Evolutionary conservation across 2,113 vertebrate genomes (phyloP), one percentile per base, ranked within the genome.

Genomic region (Corythaixoides concolor): DNA sequence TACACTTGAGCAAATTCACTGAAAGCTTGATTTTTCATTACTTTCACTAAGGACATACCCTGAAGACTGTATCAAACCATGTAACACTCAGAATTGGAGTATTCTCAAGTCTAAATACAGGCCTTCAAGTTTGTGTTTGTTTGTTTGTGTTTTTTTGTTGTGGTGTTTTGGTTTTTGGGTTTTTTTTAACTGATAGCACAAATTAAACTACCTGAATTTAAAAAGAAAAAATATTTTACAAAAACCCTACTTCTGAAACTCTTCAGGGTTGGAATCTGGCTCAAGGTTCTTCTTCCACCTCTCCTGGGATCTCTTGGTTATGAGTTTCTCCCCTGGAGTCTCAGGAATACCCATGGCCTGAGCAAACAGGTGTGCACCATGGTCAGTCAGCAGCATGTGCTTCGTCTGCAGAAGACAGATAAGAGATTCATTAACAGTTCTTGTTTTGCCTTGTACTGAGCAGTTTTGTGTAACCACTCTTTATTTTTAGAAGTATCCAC

Each of bases 321-420:
- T 93, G 78, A 99, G 98, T 53, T 98, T 98, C 95, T 99, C 98
- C 20, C 73, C 97, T 16, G 98, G 97, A 60, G 98, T 97, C 91
- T 98, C 97, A 20, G 98, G 98, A 83, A 99, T 43, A 47, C 98
- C 98, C 99, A 99, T 98, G 59, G 97, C 92, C 58, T 87, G 98
- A 81, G 99, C 99, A 87, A 99, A 99, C 18, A 97, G 87, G 13
- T 72, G 96, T 37, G 99, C 99, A 4, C 99, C 99, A 43, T 95
- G 97, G 66, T 98, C 98, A 35, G 99, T 99, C 92, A 99, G 98
- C 94, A 98, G 98, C 89, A 97, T 93, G 33, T 99, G 99, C 28
- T 97, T 98, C 0, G 99, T 99, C 99, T 99, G 84, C 86, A 43
- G 56, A 86, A 84, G 56, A 76, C 39, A 89, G 22, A 81, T 55